Base-by-base conservation (phyloP, 2,888 invertebrate genomes). In the Thymelicus sylvestris region DNA sequence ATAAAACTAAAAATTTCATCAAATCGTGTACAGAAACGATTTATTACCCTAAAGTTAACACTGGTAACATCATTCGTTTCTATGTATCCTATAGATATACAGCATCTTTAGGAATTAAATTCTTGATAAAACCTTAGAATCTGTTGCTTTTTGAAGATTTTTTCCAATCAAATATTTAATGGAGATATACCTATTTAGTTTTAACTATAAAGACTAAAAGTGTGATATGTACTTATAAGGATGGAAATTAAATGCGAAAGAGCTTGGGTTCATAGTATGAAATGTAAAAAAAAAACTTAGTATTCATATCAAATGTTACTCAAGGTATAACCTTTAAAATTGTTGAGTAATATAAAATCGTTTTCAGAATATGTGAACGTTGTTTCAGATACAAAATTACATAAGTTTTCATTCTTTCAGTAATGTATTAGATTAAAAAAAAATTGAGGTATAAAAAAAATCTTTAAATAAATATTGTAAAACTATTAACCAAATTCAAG, bases 111-210 rank as follows among this genome's bases (percentile, higher is more conserved):
- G 50, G 8, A 52, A 52, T 52, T 19, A 52, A 52, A 52, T 19
- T 52, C 50, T 52, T 19, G 19, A 52, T 52, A 15, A 19, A 52
- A 15, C 6, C 15, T 52, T 52, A 15, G 50, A 50, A 50, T 52
- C 19, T 7, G 7, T 52, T 52, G 15, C 19, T 52, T 52, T 64
- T 12, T 47, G 31, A 63, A 38, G 7, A 31, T 63, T 48, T 44
- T 62, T 65, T 38, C 8, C 6, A 48, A 50, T 38, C 38, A 13
- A 50, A 44, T 66, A 44, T 66, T 39, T 66, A 66, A 57, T 24
- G 66, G 66, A 66, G 66, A 66, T 66, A 59, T 59, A 57, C 66
- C 66, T 47, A 15, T 31, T 59, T 66, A 66, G 66, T 66, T 66
- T 59, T 47, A 59, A 59, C 7, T 38, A 66, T 55, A 50, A 65